Percentiles rank a stretch among this genome's conserved stretches.
phyloP scores from a whole-genome alignment of 2,113 vertebrate species.

The Thermophis baileyi region DNA sequence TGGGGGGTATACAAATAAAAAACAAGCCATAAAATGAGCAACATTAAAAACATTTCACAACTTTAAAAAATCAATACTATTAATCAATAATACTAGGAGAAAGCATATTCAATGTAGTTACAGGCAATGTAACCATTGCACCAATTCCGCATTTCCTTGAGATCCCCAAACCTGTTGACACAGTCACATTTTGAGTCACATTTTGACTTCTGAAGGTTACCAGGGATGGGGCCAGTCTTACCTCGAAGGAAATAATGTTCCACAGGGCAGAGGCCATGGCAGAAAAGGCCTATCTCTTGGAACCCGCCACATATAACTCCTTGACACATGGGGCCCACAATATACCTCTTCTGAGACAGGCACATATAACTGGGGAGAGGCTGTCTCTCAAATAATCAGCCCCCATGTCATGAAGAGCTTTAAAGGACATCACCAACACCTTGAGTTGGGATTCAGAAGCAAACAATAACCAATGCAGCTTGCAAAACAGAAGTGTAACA shows the following conservation, averaged over 20 bases:
- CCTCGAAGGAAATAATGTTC: neutral
- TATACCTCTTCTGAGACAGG: neutral
- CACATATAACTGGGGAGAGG: neutral
- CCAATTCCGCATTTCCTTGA: neutral
- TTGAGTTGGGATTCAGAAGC: neutral
- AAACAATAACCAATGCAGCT: neutral
- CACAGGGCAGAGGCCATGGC: neutral
- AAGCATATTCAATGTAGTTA: neutral
- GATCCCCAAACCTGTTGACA: neutral
- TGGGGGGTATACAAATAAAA: neutral
- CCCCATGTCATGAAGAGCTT: neutral
- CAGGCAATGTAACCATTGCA: neutral
- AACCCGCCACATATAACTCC: neutral
- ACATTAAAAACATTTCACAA: neutral
- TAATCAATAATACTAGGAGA: neutral
- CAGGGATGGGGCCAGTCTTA: neutral
- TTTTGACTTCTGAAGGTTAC: neutral
- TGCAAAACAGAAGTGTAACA: neutral
- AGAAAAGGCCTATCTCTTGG: neutral
- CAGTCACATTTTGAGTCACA: neutral
- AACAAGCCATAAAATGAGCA: neutral
- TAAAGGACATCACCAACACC: neutral
- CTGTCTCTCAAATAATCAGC: neutral
- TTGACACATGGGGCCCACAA: neutral
- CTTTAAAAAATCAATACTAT: neutral